These are phyloP conservation scores for Zosterops pallidus DNA, from an alignment of 2,113 vertebrate species.

Conservation along the genomic window DNA sequence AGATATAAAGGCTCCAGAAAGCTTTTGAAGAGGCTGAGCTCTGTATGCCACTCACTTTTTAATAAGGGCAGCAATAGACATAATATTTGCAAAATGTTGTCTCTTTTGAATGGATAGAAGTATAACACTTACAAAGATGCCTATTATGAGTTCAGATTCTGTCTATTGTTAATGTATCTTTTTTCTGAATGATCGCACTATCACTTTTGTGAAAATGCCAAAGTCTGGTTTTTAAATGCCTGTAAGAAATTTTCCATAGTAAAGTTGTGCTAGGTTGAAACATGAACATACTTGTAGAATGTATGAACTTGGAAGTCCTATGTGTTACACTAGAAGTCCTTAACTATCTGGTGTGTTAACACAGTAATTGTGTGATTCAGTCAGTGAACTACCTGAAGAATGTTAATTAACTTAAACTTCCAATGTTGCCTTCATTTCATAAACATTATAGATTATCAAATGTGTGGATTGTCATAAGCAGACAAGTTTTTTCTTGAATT, in stretches of 20 bases:
- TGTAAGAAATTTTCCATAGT: conserved; percentile 14
- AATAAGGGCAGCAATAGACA: not conserved
- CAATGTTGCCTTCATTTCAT: not conserved
- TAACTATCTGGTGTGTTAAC: not conserved
- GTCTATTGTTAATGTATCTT: not conserved
- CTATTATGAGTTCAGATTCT: not conserved
- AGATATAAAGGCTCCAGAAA: not conserved
- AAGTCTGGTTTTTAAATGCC: not conserved
- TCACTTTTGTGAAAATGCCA: not conserved
- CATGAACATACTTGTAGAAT: not conserved
- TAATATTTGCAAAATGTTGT: not conserved
- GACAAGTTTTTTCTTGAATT: not conserved
- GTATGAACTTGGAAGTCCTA: not conserved
- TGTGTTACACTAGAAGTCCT: not conserved
- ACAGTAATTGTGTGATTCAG: not conserved
- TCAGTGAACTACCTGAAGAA: not conserved
- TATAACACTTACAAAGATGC: not conserved
- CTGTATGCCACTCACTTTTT: not conserved
- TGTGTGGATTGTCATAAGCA: not conserved
- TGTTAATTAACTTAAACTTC: not conserved
- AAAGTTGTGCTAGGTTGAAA: conserved; percentile 6
- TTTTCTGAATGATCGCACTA: not conserved
- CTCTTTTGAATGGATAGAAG: not conserved
- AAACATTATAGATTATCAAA: not conserved
- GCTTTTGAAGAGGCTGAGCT: not conserved